Evolutionary conservation across 2,888 invertebrate genomes (phyloP).

Genomic region (Sinodicranocentrus sp.): DNA sequence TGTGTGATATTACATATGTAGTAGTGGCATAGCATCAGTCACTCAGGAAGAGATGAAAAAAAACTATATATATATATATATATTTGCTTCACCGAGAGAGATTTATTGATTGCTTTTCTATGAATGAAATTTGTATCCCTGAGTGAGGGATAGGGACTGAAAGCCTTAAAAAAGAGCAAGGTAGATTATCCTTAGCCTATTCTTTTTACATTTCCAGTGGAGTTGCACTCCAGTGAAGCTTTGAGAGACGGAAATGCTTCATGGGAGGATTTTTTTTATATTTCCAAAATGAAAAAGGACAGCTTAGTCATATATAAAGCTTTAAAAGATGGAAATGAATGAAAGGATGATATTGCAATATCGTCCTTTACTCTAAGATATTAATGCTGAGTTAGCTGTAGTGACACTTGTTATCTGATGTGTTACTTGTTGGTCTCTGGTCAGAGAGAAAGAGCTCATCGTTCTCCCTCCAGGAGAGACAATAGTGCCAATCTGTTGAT

Average conservation of each 20-base stretch:
- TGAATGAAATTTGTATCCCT: constrained; percentile 19
- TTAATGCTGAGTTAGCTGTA: constrained; percentile 9
- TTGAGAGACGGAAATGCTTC: no score
- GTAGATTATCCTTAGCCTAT: no score
- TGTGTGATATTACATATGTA: constrained; percentile 1
- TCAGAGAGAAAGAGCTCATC: neutral
- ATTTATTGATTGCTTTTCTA: constrained; percentile 4
- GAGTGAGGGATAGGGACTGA: no score
- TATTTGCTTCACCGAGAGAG: neutral
- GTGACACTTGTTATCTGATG: constrained; percentile 65
- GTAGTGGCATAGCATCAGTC: no score
- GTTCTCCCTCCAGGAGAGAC: neutral
- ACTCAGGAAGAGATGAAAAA: neutral
- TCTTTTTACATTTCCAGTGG: no score
- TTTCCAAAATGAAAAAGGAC: no score
- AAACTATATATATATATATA: no score
- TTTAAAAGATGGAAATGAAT: neutral
- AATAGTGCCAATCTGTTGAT: constrained; percentile 34
- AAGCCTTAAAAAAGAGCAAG: no score
- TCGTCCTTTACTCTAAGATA: neutral
- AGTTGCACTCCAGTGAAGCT: no score
- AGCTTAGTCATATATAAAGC: no score
- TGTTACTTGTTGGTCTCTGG: constrained; percentile 27
- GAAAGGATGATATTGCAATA: no score
- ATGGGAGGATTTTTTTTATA: no score